Evolutionary conservation across 2,113 vertebrate genomes (phyloP).

Genomic region (Hippocampus comes): DNA sequence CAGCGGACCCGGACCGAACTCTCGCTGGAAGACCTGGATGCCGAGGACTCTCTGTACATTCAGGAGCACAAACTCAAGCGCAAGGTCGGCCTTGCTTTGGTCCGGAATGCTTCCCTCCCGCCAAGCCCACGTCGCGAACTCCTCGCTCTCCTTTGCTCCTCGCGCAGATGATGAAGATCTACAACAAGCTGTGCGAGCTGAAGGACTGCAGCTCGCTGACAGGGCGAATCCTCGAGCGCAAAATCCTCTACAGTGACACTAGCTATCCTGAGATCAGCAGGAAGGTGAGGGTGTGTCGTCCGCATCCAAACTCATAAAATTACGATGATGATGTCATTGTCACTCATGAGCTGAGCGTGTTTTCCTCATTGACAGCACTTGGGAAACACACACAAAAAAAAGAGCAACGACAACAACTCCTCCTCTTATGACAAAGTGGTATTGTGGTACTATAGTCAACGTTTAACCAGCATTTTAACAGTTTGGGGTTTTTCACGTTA

Average conservation of each 20-base stretch:
- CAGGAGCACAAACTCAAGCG: slow-evolving; percentile 88
- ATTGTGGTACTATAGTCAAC: too few species aligned
- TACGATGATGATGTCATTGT: not conserved
- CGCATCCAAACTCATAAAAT: not conserved
- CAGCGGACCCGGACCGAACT: slow-evolving; percentile 82
- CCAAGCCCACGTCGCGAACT: not conserved
- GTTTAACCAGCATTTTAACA: too few species aligned
- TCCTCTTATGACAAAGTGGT: too few species aligned
- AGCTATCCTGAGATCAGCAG: slow-evolving; percentile 88
- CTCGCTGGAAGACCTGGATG: slow-evolving; percentile 75
- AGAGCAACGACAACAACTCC: too few species aligned
- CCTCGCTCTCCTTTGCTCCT: not conserved
- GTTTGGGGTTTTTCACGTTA: too few species aligned
- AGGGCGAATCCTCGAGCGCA: slow-evolving; percentile 85
- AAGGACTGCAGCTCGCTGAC: slow-evolving; percentile 82
- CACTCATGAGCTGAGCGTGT: too few species aligned
- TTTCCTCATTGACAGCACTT: too few species aligned
- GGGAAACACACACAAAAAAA: too few species aligned
- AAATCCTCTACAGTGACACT: slow-evolving; percentile 75
- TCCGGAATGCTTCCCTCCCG: accelerated
- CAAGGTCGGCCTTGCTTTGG: slow-evolving; percentile 56
- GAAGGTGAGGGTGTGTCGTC: slow-evolving; percentile 52
- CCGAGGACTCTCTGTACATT: slow-evolving; percentile 81
- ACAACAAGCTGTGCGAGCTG: slow-evolving; percentile 84
- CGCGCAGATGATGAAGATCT: slow-evolving; percentile 83